These are phyloP conservation scores for Pediacus dermestoides DNA, from an alignment of 2,888 invertebrate genomes.

Conservation along the genomic window DNA sequence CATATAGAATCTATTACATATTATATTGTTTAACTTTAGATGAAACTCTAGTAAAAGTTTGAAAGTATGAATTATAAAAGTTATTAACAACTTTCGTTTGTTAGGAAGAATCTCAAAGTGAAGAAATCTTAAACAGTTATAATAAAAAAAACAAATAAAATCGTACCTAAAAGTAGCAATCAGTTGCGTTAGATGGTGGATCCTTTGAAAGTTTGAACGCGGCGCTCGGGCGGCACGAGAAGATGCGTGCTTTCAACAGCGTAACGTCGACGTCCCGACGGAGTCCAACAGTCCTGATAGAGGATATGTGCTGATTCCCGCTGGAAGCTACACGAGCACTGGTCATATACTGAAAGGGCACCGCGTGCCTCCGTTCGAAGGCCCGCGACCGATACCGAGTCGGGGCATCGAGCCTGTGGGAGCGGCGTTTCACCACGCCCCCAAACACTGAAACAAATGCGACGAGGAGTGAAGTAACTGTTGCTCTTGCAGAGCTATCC, in stretches of 20 bases:
- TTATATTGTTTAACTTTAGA: too few relatives aligned
- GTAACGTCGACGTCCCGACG: conserved; percentile 6
- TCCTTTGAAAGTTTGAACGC: conserved; percentile 5
- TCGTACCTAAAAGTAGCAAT: conserved; percentile 11
- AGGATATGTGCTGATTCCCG: conserved; percentile 16
- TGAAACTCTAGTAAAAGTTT: too few relatives aligned
- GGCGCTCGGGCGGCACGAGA: conserved; percentile 6
- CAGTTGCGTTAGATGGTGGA: conserved; percentile 6
- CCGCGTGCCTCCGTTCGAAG: conserved; percentile 33
- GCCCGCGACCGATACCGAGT: conserved; percentile 37
- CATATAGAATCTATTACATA: too few relatives aligned
- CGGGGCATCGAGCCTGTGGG: conserved; percentile 43
- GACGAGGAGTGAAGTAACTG: conserved; percentile 48
- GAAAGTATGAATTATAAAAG: too few relatives aligned
- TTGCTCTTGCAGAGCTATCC: conserved; percentile 46
- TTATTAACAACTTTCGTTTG: too few relatives aligned
- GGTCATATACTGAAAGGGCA: conserved; percentile 35
- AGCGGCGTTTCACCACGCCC: conserved; percentile 48
- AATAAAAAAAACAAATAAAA: too few relatives aligned
- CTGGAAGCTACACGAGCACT: conserved; percentile 29
- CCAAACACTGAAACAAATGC: conserved; percentile 47
- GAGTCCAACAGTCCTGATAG: background rate
- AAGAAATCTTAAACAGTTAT: too few relatives aligned
- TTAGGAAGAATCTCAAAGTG: too few relatives aligned
- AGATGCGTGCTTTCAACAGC: conserved; percentile 3